Base-by-base conservation (phyloP, 2,888 invertebrate species). In the Dryadula phaetusa region DNA sequence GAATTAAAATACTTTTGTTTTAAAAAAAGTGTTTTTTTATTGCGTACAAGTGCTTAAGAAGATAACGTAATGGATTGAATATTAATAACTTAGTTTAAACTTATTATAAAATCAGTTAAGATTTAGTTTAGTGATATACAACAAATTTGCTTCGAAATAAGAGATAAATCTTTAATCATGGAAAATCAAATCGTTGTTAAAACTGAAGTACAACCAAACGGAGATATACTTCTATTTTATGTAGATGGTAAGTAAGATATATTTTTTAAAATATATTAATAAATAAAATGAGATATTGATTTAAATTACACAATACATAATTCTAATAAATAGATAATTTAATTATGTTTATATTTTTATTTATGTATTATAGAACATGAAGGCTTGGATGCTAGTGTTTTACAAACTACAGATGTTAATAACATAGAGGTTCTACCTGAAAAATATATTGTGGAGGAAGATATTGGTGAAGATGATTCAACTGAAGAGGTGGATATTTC, bases 211-310 rank as follows among this genome's bases (percentile, higher is more conserved):
- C 86, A 88, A 40, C 77, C 82, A 0, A 88, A 88, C 77, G 90
- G 89, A 18, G 90, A 91, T 63, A 88, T 92, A 69, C 73, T 92
- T 14, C 75, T 92, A n/a, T 92, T 85, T 66, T 92, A 90, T 80
- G 87, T 92, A 53, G 87, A 91, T 76, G 90, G 92, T 92, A 79
- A 83, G 82, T 18, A 56, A 16, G 12, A 37, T 12, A 37, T 12
- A 37, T 12, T 37, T 10, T 32, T 6, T n/a, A n/a, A n/a, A n/a
- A n/a, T 32, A 32, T 7, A 7, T 32, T 8, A 10, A 12, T 37
- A 37, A 37, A 37, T 12, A 37, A 10, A 4, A 6, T 28, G 3
- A 4, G 2, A 37, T 37, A 37, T 12, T 37, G 1, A 37, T 37
- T 37, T 37, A 37, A n/a, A n/a, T n/a, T n/a, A n/a, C n/a, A n/a